A percentile compares a stretch with the other conserved stretches of the same genome.
Evolutionary conservation across 2,797 vertebrate species (phyloP).

Genomic region (Pagetopsis macropterus): DNA sequence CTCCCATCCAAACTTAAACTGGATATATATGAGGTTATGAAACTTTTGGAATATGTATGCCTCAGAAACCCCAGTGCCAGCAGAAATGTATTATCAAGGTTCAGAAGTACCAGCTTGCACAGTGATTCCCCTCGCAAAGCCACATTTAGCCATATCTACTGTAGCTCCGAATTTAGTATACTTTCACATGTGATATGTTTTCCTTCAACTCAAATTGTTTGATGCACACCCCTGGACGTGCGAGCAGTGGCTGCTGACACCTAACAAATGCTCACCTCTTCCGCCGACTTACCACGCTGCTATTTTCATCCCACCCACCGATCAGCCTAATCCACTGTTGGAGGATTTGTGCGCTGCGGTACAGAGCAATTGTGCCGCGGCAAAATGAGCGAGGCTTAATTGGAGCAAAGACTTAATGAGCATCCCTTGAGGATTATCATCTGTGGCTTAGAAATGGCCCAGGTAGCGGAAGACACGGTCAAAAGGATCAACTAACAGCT

Average conservation of each 20-base stretch:
- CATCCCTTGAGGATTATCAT: constrained; percentile 77
- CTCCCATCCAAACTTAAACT: constrained; percentile 1
- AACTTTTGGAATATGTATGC: constrained; percentile 9
- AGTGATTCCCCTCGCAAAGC: constrained; percentile 27
- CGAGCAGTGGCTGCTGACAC: constrained; percentile 39
- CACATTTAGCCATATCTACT: constrained; percentile 22
- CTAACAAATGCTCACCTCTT: constrained; percentile 47
- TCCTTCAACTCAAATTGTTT: constrained; percentile 19
- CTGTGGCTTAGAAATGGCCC: constrained; percentile 76
- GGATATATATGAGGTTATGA: constrained; percentile 36
- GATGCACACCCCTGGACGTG: constrained; percentile 5
- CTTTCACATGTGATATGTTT: constrained; percentile 21
- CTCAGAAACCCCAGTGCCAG: constrained; percentile 18
- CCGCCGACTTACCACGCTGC: constrained; percentile 49
- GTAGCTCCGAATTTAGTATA: constrained; percentile 3
- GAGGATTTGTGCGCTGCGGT: constrained; percentile 70
- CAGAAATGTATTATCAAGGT: constrained; percentile 33
- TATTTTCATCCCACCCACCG: constrained; percentile 73
- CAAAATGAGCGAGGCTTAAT: constrained; percentile 79
- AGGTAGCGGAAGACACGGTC: constrained; percentile 73
- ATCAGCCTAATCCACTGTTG: constrained; percentile 77
- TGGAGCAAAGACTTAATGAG: constrained; percentile 83
- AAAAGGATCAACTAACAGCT: constrained; percentile 61
- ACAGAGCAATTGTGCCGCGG: constrained; percentile 67
- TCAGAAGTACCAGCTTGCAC: constrained; percentile 22